phyloP scores from a whole-genome alignment of 2,888 invertebrate species.

The Helicoverpa assulta region DNA sequence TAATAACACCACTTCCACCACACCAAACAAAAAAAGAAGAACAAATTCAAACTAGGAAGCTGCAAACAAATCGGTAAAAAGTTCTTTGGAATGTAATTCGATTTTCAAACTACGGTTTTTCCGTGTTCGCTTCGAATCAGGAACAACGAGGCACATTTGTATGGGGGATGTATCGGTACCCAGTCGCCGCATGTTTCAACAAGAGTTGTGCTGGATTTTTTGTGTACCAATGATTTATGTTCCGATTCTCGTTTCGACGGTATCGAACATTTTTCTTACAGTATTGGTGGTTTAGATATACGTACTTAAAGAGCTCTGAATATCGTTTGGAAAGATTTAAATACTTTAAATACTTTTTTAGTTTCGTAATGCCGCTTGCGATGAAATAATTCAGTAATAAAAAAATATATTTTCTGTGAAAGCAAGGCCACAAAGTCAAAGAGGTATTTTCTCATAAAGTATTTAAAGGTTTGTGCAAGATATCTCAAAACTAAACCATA shows the following conservation, averaged over 20 bases:
- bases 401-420: no score
- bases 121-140: conserved; percentile 1
- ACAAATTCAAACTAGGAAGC: not conserved
- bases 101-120: conserved; percentile 8
- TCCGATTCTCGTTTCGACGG: conserved; percentile 10
- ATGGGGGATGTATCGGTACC: conserved; percentile 34
- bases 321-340: not conserved
- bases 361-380: no score
- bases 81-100: not conserved
- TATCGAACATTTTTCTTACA: conserved; percentile 14
- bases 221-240: conserved; percentile 45
- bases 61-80: not conserved
- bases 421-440: not conserved
- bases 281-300: not conserved
- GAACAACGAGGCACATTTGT: conserved; percentile 33
- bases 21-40: not conserved
- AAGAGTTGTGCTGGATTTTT: conserved; percentile 23
- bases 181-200: conserved; percentile 33
- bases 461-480: not conserved
- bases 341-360: no score
- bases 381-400: no score
- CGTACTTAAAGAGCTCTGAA: conserved; percentile 1
- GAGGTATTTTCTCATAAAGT: not conserved
- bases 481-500: not conserved
- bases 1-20: not conserved